Evolutionary conservation across 2,888 invertebrate genomes (phyloP).

Genomic region (Mythimna vitellina): DNA sequence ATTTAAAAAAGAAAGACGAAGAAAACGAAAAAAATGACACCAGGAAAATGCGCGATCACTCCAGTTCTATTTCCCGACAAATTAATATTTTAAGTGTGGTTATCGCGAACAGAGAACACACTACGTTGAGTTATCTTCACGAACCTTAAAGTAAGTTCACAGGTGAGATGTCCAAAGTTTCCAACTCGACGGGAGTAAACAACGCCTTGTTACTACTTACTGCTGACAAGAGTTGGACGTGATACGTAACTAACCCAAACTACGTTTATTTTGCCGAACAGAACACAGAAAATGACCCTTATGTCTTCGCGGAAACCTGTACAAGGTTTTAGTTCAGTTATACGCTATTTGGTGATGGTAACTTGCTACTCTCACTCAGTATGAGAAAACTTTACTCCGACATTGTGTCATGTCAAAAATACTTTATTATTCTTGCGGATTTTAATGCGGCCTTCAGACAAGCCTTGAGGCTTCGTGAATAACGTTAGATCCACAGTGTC

Average conservation of each 20-base stretch:
- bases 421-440: conserved; percentile 49
- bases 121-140: conserved; percentile 34
- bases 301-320: conserved; percentile 50
- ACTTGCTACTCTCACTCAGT: conserved; percentile 59
- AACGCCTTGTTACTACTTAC: conserved; percentile 73
- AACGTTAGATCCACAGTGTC: conserved; percentile 44
- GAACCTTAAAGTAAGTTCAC: conserved; percentile 68
- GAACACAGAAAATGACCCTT: conserved; percentile 64
- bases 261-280: conserved; percentile 55
- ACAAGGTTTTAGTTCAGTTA: conserved; percentile 44
- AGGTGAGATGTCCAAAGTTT: conserved; percentile 76
- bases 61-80: not conserved
- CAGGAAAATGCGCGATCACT: not conserved
- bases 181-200: conserved; percentile 75
- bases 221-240: conserved; percentile 71
- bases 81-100: conserved; percentile 31
- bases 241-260: conserved; percentile 66
- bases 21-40: not conserved
- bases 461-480: conserved; percentile 48
- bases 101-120: conserved; percentile 22
- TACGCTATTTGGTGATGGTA: conserved; percentile 37
- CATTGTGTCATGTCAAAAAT: conserved; percentile 50
- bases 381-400: conserved; percentile 71
- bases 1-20: not conserved
- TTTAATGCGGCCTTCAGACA: conserved; percentile 23